A percentile compares a stretch with the other conserved stretches of the same genome.
Evolutionary conservation across 35 echinoderm and acorn worm genomes (phyloP).

Genomic region (Ophioderma brevispina): DNA sequence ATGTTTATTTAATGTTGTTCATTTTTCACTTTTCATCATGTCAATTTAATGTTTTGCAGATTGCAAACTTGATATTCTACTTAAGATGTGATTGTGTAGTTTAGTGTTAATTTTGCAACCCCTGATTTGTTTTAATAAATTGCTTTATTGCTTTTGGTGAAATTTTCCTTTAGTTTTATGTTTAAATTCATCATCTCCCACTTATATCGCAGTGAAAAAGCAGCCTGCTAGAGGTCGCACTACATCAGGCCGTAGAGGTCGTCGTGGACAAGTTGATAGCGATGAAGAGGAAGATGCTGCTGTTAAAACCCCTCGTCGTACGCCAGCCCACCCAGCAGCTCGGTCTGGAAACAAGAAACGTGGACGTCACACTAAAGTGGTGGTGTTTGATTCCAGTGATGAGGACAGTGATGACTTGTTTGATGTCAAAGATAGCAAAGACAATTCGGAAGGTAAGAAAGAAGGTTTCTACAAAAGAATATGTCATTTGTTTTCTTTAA

Average conservation of each 20-base stretch:
- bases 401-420: slow-evolving; percentile 86
- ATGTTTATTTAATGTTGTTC: no score
- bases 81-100: no score
- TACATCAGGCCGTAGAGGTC: background rate
- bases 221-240: background rate
- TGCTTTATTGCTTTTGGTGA: no score
- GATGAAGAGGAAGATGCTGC: slow-evolving; percentile 33
- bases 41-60: no score
- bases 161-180: no score
- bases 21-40: no score
- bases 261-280: background rate
- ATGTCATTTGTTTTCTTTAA: no score
- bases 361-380: slow-evolving; percentile 29
- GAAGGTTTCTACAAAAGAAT: no score
- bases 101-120: no score
- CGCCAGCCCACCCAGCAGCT: slow-evolving; percentile 31
- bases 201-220: slow-evolving; percentile 21
- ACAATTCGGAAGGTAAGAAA: background rate
- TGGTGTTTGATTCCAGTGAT: slow-evolving; percentile 78
- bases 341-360: slow-evolving; percentile 16
- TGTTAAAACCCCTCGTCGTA: background rate
- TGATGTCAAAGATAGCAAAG: background rate
- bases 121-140: no score
- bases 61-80: no score
- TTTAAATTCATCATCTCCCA: background rate